A percentile compares a stretch with the other conserved stretches of the same genome.
phyloP scores from a whole-genome alignment of 2,113 vertebrate species.

The Thamnophis sirtalis region DNA sequence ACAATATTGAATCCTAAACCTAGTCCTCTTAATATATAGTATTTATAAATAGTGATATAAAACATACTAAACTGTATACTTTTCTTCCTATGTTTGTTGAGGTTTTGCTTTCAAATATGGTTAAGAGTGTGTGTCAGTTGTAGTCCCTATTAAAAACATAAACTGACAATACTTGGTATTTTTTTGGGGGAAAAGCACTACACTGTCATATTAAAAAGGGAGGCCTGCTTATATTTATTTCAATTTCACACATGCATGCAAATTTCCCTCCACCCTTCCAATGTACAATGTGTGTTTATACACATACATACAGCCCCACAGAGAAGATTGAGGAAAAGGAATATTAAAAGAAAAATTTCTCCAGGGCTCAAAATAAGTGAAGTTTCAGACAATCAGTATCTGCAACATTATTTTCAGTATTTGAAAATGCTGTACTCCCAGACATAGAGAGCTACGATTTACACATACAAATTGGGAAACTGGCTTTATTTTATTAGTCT shows the following conservation, averaged over 20 bases:
- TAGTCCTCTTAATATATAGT: neutral
- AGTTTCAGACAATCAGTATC: neutral
- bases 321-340: neutral
- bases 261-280: neutral
- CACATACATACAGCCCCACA: neutral
- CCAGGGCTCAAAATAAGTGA: neutral
- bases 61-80: neutral
- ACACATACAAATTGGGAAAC: neutral
- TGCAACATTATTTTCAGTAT: neutral
- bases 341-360: neutral
- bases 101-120: neutral
- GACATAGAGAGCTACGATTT: neutral
- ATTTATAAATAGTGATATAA: neutral
- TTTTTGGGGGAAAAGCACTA: accelerated
- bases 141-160: neutral
- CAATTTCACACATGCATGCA: neutral
- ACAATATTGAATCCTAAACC: neutral
- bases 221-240: neutral
- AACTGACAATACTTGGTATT: neutral
- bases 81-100: neutral
- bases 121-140: neutral
- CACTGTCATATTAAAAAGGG: neutral
- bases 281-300: neutral
- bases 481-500: neutral
- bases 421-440: neutral